Evolutionary conservation across 2,113 vertebrate genomes (phyloP).

Genomic region (Prunella fulvescens): DNA sequence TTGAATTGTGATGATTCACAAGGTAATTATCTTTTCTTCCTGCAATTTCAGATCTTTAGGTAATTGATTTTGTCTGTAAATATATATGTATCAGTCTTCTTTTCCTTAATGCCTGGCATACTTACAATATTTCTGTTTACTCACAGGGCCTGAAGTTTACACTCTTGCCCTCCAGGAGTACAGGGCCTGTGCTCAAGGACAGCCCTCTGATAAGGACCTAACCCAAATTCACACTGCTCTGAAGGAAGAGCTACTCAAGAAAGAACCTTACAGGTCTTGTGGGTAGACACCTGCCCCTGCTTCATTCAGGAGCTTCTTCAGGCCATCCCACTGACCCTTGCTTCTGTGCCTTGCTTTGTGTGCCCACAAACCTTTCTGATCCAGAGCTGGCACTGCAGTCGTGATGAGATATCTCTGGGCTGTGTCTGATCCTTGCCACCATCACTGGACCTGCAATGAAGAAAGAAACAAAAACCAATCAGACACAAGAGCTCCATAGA

Average conservation of each 20-base stretch:
- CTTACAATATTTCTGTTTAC: not conserved
- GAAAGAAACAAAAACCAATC: not conserved
- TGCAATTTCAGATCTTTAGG: not conserved
- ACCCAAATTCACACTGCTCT: no score
- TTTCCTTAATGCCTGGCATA: not conserved
- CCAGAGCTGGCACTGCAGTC: not conserved
- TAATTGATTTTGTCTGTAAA: not conserved
- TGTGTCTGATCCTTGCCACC: not conserved
- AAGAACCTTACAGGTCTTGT: not conserved
- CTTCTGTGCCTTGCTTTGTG: not conserved
- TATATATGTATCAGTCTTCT: not conserved
- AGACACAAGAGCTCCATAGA: not conserved
- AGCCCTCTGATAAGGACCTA: not conserved
- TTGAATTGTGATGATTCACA: not conserved
- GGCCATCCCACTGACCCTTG: rapidly evolving
- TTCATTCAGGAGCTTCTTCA: not conserved
- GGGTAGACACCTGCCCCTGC: not conserved
- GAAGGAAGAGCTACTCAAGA: not conserved
- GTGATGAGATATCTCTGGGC: rapidly evolving
- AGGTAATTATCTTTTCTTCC: not conserved
- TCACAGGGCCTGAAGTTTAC: no score
- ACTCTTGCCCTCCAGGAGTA: not conserved
- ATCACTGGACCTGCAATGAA: not conserved
- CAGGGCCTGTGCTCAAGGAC: not conserved
- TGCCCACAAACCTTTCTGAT: not conserved